Percentiles rank a stretch among this genome's conserved stretches.
Evolutionary conservation across 2,113 vertebrate genomes (phyloP).

Genomic region (Pollimyrus isidori): DNA sequence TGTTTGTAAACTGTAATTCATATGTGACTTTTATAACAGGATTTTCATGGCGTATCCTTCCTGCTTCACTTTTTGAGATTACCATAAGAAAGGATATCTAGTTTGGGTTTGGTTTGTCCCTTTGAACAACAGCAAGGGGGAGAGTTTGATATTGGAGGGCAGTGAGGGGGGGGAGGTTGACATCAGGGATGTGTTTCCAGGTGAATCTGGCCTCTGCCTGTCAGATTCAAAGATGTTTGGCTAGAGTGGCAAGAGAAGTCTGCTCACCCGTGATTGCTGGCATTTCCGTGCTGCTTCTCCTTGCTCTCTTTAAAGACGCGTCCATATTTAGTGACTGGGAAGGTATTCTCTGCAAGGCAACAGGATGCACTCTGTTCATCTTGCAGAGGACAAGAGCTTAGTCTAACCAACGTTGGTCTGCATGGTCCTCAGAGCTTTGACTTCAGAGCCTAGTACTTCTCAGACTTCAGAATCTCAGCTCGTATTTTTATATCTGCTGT

Average conservation of each 20-base stretch:
- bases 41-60: neutral
- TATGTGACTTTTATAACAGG: neutral
- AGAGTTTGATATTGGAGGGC: neutral
- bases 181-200: neutral
- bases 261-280: neutral
- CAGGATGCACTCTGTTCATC: neutral
- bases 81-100: neutral
- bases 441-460: conserved; percentile 43
- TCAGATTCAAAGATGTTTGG: neutral
- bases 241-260: neutral
- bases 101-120: neutral
- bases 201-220: neutral
- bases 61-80: neutral
- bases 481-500: conserved; percentile 54
- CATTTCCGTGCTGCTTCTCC: neutral
- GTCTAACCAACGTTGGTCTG: neutral
- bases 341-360: neutral
- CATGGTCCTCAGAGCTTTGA: conserved; percentile 27
- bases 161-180: neutral
- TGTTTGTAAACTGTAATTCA: neutral
- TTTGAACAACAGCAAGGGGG: neutral
- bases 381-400: conserved; percentile 26
- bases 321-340: neutral
- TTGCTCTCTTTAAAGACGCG: neutral
- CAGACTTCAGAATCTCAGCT: conserved; percentile 48